A percentile compares a stretch with the other conserved stretches of the same genome.
These are phyloP conservation scores for Zosterops hypoxanthus DNA, from an alignment of 2,113 vertebrate genomes.

Conservation along the genomic window DNA sequence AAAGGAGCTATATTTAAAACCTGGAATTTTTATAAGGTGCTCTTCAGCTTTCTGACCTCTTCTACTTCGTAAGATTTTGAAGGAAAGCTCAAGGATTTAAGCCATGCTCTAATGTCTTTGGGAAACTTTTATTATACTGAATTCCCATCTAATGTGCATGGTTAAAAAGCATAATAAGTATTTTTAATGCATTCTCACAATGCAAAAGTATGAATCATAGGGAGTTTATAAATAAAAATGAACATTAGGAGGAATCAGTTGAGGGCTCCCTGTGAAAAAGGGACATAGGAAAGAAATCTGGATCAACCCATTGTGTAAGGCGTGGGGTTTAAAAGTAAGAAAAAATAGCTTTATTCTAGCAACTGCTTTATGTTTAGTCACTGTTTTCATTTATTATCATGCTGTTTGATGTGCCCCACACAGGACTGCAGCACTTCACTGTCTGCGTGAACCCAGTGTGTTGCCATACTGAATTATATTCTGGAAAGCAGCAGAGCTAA, in stretches of 20 bases:
- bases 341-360: neutral
- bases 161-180: neutral
- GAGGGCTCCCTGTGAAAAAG: neutral
- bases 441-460: neutral
- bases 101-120: neutral
- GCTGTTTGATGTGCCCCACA: neutral
- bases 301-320: neutral
- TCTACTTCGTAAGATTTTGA: neutral
- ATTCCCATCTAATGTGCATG: neutral
- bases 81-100: neutral
- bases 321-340: neutral
- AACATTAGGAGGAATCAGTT: neutral
- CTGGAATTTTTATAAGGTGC: neutral
- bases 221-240: neutral
- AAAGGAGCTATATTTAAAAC: neutral
- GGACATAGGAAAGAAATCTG: neutral
- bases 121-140: neutral
- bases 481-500: neutral
- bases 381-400: neutral
- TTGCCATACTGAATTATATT: neutral
- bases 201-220: neutral
- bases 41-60: neutral
- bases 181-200: neutral
- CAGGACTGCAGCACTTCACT: neutral
- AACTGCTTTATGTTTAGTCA: neutral